phyloP scores from a whole-genome alignment of 1,140 invertebrate species.

The Pseudoatta argentina region DNA sequence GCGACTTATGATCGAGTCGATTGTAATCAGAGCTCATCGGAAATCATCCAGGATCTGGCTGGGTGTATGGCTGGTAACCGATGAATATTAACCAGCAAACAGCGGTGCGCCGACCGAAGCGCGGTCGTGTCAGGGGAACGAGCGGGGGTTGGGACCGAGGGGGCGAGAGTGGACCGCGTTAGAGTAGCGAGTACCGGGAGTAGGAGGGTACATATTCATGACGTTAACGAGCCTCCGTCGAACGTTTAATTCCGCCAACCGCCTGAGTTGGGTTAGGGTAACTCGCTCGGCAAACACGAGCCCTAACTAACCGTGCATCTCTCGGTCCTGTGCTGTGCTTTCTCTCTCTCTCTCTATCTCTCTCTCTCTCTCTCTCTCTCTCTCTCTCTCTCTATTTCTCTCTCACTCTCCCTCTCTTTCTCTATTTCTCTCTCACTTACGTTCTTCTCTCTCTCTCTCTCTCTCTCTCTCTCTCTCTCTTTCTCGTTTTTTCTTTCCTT shows the following conservation, averaged over 20 bases:
- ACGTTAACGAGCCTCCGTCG: constrained; percentile 87
- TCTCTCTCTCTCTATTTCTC: constrained; percentile 31
- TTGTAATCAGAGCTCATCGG: constrained; percentile 80
- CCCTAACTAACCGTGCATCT: constrained; percentile 86
- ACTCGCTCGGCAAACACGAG: constrained; percentile 86
- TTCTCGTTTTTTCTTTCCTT: constrained; percentile 57
- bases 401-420: constrained; percentile 52
- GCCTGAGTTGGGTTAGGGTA: constrained; percentile 86
- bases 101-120: constrained; percentile 65
- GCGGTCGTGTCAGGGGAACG: constrained; percentile 66
- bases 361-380: constrained; percentile 36
- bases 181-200: constrained; percentile 75
- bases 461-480: constrained; percentile 27
- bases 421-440: constrained; percentile 22
- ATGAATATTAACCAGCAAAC: constrained; percentile 87
- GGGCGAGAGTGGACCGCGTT: constrained; percentile 73
- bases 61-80: constrained; percentile 74
- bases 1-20: constrained; percentile 79
- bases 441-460: constrained; percentile 38
- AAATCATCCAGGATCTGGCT: constrained; percentile 81
- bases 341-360: constrained; percentile 51
- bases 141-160: constrained; percentile 63
- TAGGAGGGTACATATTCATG: constrained; percentile 87
- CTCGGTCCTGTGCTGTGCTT: constrained; percentile 75
- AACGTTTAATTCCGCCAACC: constrained; percentile 87